Evolutionary conservation across 2,113 vertebrate species (phyloP).

Genomic region (Channa maculata): DNA sequence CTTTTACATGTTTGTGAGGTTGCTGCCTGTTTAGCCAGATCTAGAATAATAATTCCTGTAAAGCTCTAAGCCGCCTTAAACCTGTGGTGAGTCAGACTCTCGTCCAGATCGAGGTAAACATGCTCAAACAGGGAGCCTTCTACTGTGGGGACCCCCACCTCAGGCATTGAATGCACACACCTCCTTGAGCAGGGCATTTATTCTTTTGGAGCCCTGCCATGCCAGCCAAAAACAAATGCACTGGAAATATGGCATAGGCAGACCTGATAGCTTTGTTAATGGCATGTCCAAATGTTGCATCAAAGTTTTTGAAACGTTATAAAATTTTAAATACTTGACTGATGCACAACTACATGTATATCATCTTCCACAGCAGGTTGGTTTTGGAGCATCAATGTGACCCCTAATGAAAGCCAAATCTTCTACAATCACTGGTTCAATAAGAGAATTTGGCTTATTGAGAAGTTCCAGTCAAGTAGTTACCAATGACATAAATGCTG

Average conservation of each 20-base stretch:
- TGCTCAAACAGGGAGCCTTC: conserved; percentile 56
- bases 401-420: neutral
- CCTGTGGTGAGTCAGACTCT: conserved; percentile 21
- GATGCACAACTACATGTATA: neutral
- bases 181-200: neutral
- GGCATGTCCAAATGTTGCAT: conserved; percentile 6
- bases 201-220: neutral
- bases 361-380: neutral
- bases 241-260: conserved; percentile 17
- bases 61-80: neutral
- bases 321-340: neutral
- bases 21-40: neutral
- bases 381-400: neutral
- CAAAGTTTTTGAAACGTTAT: neutral
- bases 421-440: conserved; percentile 2
- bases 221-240: conserved; percentile 2
- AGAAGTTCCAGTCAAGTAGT: neutral
- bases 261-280: conserved; percentile 1
- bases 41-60: conserved; percentile 27
- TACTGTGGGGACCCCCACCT: conserved; percentile 14
- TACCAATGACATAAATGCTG: neutral
- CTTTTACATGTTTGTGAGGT: neutral
- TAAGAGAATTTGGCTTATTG: neutral
- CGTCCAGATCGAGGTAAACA: conserved; percentile 16
- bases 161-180: conserved; percentile 13